phyloP scores from a whole-genome alignment of 2,797 vertebrate species.

The Danio choprae region DNA sequence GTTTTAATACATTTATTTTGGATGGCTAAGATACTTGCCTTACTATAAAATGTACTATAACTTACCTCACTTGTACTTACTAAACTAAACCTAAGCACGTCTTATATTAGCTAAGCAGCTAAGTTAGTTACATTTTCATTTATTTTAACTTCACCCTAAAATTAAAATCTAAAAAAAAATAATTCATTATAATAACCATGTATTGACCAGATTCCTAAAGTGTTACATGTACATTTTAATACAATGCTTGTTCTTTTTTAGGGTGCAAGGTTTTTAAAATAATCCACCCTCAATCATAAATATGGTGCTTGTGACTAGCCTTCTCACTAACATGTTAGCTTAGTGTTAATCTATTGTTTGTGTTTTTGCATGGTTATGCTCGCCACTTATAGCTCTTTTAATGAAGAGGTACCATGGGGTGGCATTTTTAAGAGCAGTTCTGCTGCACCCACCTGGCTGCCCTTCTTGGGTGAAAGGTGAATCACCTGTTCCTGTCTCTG shows the following conservation, averaged over 20 bases:
- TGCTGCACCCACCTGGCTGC: constrained; percentile 86
- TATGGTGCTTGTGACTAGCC: not conserved
- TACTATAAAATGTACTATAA: too few species aligned
- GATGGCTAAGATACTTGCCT: too few species aligned
- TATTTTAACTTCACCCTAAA: too few species aligned
- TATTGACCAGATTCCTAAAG: not conserved
- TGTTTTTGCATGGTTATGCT: not conserved
- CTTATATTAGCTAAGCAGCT: too few species aligned
- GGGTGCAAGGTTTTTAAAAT: not conserved
- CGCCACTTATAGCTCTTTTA: constrained; percentile 4
- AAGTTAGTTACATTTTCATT: too few species aligned
- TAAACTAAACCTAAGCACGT: too few species aligned
- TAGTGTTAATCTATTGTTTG: not conserved
- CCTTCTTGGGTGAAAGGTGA: constrained; percentile 95
- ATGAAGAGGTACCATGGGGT: not conserved
- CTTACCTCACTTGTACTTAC: too few species aligned
- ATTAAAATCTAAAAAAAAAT: too few species aligned
- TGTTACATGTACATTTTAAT: not conserved
- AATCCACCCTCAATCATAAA: not conserved
- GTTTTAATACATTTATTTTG: too few species aligned
- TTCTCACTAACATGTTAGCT: not conserved
- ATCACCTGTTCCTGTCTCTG: constrained; percentile 97
- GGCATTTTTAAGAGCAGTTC: not conserved
- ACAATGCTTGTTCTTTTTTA: not conserved
- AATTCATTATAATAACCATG: too few species aligned